Percentiles rank a stretch among this genome's conserved stretches.
Conservation (phyloP, 2,888 invertebrate genomes). For the Lomographa bimaculata region DNA sequence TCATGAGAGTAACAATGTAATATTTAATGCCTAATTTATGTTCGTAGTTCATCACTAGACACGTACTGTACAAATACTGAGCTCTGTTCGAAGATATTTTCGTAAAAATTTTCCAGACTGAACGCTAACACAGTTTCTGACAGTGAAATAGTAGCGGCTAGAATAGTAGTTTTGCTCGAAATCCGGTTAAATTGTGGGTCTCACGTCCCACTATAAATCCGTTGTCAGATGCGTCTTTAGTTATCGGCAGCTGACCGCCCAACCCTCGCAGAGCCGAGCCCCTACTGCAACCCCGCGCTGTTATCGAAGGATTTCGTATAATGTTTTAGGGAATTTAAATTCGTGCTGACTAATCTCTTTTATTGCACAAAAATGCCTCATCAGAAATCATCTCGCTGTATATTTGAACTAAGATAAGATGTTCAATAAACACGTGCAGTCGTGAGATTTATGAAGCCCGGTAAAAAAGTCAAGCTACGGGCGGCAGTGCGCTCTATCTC, state of each 20-base stretch:
- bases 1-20: conserved; percentile 34
- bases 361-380: neutral
- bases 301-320: conserved; percentile 43
- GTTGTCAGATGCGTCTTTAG: conserved; percentile 46
- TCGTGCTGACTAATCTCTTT: conserved; percentile 30
- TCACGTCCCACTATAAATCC: conserved; percentile 42
- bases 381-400: neutral
- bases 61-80: too few relatives aligned
- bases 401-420: too few relatives aligned
- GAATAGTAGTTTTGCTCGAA: conserved; percentile 32
- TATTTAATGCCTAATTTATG: conserved; percentile 31
- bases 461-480: neutral
- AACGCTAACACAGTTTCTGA: conserved; percentile 25
- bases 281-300: conserved; percentile 30
- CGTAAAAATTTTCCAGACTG: conserved; percentile 13
- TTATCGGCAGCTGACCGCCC: conserved; percentile 48
- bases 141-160: conserved; percentile 32
- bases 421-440: too few relatives aligned
- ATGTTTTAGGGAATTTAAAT: conserved; percentile 31
- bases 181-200: conserved; percentile 33
- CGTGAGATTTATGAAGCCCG: too few relatives aligned
- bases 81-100: conserved; percentile 5
- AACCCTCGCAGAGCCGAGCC: conserved; percentile 31
- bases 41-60: conserved; percentile 23
- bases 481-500: neutral